Conservation (phyloP, 2,113 vertebrate genomes). For the Podarcis raffonei region DNA sequence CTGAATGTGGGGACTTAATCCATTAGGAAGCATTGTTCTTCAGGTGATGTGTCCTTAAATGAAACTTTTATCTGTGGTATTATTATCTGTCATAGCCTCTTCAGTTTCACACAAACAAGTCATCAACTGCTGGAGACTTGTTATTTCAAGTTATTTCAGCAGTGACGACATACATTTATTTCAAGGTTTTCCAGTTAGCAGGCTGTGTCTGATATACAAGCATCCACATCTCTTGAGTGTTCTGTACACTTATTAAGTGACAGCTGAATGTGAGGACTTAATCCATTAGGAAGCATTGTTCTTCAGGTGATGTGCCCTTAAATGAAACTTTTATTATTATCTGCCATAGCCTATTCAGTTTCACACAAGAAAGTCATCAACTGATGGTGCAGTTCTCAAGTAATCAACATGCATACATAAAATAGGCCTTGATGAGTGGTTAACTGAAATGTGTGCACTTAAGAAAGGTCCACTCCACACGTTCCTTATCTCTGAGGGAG, state of each 20-base stretch:
- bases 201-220: too few species aligned
- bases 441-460: not conserved
- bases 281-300: not conserved
- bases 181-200: too few species aligned
- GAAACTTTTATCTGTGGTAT: not conserved
- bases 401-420: not conserved
- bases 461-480: not conserved
- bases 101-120: not conserved
- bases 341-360: not conserved
- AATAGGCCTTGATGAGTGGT: not conserved
- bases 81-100: not conserved
- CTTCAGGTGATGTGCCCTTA: not conserved
- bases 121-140: not conserved
- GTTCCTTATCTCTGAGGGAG: not conserved
- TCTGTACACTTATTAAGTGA: not conserved
- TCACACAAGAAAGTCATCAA: not conserved
- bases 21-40: not conserved
- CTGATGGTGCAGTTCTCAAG: not conserved
- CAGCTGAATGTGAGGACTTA: not conserved
- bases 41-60: not conserved
- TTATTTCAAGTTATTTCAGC: too few species aligned
- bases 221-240: not conserved
- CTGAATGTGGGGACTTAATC: not conserved
- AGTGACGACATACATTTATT: too few species aligned
- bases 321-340: not conserved